Conservation (phyloP, 2,888 invertebrate species). For the Tachina fera region DNA sequence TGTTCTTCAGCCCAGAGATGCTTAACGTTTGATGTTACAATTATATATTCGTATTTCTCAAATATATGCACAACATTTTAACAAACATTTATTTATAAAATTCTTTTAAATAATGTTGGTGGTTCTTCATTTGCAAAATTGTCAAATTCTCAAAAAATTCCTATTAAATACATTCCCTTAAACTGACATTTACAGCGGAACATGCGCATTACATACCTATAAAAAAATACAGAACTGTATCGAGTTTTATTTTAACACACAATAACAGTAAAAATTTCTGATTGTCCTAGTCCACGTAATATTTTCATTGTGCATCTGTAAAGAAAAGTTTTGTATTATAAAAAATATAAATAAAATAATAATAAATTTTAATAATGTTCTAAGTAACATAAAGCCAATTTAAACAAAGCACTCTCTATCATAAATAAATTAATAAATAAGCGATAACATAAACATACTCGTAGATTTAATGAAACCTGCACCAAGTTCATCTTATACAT, state of each 20-base stretch:
- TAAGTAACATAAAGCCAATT: conserved; percentile 24
- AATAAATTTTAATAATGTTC: conserved; percentile 25
- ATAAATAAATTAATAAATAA: conserved; percentile 30
- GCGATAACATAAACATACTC: not conserved
- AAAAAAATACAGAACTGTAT: conserved; percentile 45
- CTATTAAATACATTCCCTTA: not conserved
- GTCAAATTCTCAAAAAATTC: conserved; percentile 6
- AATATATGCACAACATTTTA: too few species aligned
- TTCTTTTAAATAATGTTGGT: not conserved
- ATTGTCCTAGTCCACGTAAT: conserved; percentile 69
- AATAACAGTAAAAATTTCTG: conserved; percentile 65
- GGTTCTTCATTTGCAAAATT: not conserved
- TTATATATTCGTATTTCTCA: too few species aligned
- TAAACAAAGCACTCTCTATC: conserved; percentile 23
- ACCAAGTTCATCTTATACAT: not conserved
- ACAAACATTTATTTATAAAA: too few species aligned
- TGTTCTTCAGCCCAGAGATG: too few species aligned
- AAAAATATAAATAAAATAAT: conserved; percentile 13
- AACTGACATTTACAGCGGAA: conserved; percentile 46
- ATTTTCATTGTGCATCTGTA: conserved; percentile 61
- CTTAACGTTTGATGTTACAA: too few species aligned
- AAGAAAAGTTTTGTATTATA: conserved; percentile 49
- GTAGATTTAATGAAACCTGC: conserved; percentile 16
- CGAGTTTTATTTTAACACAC: conserved; percentile 41
- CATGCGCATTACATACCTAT: conserved; percentile 42